Evolutionary conservation across 2,888 invertebrate genomes (phyloP).

Genomic region (Gnatocerus cornutus): DNA sequence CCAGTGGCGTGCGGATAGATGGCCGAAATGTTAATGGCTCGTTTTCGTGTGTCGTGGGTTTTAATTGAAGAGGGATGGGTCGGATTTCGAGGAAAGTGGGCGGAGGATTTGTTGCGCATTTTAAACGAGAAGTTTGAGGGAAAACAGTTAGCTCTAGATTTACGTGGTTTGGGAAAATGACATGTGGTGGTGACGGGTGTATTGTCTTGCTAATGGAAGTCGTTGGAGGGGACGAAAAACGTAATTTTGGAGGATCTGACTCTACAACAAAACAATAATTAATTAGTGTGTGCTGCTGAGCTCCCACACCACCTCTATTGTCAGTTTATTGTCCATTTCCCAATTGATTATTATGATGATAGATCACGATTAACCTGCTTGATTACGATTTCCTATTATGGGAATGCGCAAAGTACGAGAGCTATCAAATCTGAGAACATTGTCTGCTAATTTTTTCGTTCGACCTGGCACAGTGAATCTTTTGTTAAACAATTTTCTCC

Average conservation of each 20-base stretch:
- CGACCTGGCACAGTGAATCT: too few species aligned
- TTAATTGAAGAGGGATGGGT: constrained; percentile 33
- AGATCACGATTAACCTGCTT: too few species aligned
- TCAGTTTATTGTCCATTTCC: too few species aligned
- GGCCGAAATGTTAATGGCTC: constrained; percentile 21
- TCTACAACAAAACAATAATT: neutral
- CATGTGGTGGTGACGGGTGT: neutral
- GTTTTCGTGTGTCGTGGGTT: constrained; percentile 19
- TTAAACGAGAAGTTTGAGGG: neutral
- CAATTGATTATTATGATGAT: too few species aligned
- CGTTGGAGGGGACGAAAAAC: neutral
- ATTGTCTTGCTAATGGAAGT: neutral
- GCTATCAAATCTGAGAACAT: too few species aligned
- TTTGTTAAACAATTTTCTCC: too few species aligned
- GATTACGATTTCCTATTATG: too few species aligned
- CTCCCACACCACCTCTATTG: too few species aligned
- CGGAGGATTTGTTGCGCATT: constrained; percentile 7
- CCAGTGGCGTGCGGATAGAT: constrained; percentile 20
- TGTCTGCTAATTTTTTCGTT: too few species aligned
- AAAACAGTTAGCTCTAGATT: constrained; percentile 3
- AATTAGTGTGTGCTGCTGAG: too few species aligned
- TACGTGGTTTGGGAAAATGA: neutral
- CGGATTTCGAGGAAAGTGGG: constrained; percentile 6
- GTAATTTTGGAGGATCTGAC: neutral
- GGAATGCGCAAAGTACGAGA: too few species aligned